phyloP scores from a whole-genome alignment of 1,140 invertebrate genomes.

The Achroia grisella region DNA sequence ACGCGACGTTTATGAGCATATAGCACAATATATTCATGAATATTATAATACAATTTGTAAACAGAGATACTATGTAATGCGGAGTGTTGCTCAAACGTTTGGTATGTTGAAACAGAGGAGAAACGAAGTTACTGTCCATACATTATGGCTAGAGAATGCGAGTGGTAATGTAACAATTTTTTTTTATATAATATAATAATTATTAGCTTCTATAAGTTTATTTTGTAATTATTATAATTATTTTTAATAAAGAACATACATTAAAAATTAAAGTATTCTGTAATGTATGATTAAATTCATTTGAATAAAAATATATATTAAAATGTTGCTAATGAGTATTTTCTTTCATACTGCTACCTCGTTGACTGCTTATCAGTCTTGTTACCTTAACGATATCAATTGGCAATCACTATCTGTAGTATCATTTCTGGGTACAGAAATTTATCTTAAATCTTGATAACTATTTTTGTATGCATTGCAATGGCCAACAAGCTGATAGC shows the following conservation, averaged over 20 bases:
- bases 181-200: constrained; percentile 51
- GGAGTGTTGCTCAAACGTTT: constrained; percentile 51
- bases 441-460: too few species aligned
- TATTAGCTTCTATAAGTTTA: constrained; percentile 59
- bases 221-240: constrained; percentile 71
- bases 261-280: constrained; percentile 66
- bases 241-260: constrained; percentile 61
- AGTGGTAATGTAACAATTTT: constrained; percentile 43
- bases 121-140: constrained; percentile 40
- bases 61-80: constrained; percentile 15
- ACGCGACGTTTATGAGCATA: constrained; percentile 50
- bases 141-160: constrained; percentile 48
- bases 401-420: too few species aligned
- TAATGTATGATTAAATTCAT: constrained; percentile 69
- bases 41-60: constrained; percentile 42
- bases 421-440: too few species aligned
- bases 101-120: constrained; percentile 20
- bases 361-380: too few species aligned
- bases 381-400: too few species aligned
- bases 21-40: constrained; percentile 56
- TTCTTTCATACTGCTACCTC: constrained; percentile 25
- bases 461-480: too few species aligned
- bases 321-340: constrained; percentile 68
- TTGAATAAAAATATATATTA: constrained; percentile 74
- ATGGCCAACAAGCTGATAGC: too few species aligned